phyloP scores from a whole-genome alignment of 2,113 vertebrate genomes.

The Plecturocebus donacophilus region DNA sequence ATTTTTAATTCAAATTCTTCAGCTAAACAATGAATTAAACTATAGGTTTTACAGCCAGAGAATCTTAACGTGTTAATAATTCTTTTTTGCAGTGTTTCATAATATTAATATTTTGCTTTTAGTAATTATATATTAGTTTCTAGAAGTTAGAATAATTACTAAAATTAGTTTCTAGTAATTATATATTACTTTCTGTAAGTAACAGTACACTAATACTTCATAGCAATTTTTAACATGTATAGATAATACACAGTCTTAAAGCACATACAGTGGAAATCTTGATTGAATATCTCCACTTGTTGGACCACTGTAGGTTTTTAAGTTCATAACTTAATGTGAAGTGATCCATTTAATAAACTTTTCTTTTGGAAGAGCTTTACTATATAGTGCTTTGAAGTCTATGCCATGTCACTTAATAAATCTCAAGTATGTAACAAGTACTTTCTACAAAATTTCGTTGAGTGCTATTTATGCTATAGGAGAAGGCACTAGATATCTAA shows the following conservation, averaged over 20 bases:
- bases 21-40: slow-evolving; percentile 11
- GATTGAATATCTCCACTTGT: not conserved
- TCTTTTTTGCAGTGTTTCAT: not conserved
- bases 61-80: slow-evolving; percentile 18
- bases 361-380: not conserved
- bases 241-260: not conserved
- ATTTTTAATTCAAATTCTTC: not conserved
- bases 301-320: not conserved
- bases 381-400: slow-evolving; percentile 53
- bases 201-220: not conserved
- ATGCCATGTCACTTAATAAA: not conserved
- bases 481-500: slow-evolving; percentile 5
- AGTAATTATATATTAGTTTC: not conserved
- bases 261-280: not conserved
- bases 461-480: not conserved
- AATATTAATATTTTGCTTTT: slow-evolving; percentile 9
- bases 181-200: not conserved
- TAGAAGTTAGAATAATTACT: too few relatives aligned
- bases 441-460: not conserved
- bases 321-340: slow-evolving; percentile 6
- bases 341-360: not conserved
- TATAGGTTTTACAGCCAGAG: slow-evolving; percentile 33
- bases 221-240: not conserved
- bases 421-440: not conserved
- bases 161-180: too few relatives aligned